These are phyloP conservation scores for Pasiphila rectangulata DNA, from an alignment of 2,888 invertebrate species.

Conservation along the genomic window DNA sequence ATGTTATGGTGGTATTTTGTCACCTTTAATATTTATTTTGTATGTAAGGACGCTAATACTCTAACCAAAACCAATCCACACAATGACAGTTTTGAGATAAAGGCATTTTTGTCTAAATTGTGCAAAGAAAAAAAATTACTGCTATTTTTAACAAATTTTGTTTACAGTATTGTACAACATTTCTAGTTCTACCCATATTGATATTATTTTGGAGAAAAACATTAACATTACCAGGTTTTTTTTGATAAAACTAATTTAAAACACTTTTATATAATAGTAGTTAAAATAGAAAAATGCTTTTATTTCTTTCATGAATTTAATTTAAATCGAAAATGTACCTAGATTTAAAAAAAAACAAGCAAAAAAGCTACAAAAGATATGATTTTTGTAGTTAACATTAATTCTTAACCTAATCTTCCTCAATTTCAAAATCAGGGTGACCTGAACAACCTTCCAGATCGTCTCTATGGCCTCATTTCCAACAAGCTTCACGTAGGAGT, in stretches of 20 bases:
- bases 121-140: slow-evolving; percentile 15
- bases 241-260: slow-evolving; percentile 16
- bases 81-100: slow-evolving; percentile 7
- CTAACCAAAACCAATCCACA: not conserved
- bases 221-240: slow-evolving; percentile 18
- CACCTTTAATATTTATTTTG: too few relatives aligned
- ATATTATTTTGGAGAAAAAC: slow-evolving; percentile 18
- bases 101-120: slow-evolving; percentile 12
- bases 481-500: slow-evolving; percentile 19
- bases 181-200: slow-evolving; percentile 12
- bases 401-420: not conserved
- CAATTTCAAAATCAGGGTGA: slow-evolving; percentile 15
- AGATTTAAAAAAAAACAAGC: not conserved
- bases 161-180: slow-evolving; percentile 18
- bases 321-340: not conserved
- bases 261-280: not conserved
- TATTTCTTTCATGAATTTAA: slow-evolving; percentile 10
- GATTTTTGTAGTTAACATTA: not conserved
- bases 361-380: not conserved
- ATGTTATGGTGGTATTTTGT: too few relatives aligned
- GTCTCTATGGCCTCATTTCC: slow-evolving; percentile 16
- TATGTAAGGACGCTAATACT: too few relatives aligned
- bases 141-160: slow-evolving; percentile 19
- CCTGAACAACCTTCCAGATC: slow-evolving; percentile 23
- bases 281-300: slow-evolving; percentile 4